Evolutionary conservation across 2,797 vertebrate species (phyloP).

Genomic region (Phalloptychus januarius): DNA sequence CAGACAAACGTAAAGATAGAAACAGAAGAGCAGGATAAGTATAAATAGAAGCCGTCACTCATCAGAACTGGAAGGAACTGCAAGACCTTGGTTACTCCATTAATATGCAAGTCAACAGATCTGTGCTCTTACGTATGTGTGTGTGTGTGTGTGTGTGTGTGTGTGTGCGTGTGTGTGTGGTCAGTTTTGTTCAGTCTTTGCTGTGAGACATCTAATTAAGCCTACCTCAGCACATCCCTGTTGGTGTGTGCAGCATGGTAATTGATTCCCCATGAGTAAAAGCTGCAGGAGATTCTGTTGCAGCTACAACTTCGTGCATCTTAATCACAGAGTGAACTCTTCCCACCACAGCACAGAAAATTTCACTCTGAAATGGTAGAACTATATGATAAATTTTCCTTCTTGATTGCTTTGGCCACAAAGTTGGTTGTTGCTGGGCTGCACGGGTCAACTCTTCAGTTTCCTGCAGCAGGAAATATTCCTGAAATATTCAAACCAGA

Average conservation of each 20-base stretch:
- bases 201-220: constrained; percentile 69
- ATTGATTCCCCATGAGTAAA: constrained; percentile 69
- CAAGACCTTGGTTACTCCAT: constrained; percentile 32
- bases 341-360: constrained; percentile 59
- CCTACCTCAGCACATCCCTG: constrained; percentile 68
- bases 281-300: constrained; percentile 39
- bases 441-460: neutral
- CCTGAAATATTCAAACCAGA: neutral
- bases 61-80: constrained; percentile 22
- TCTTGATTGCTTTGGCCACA: neutral
- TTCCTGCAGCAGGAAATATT: neutral
- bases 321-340: constrained; percentile 70
- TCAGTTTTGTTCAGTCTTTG: constrained; percentile 50
- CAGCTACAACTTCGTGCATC: constrained; percentile 14
- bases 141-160: constrained; percentile 2
- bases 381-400: neutral
- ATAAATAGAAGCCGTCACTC: constrained; percentile 10
- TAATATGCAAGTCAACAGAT: constrained; percentile 47
- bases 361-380: constrained; percentile 41
- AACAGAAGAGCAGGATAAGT: neutral
- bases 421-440: neutral
- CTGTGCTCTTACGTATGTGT: constrained; percentile 16
- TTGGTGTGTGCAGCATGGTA: constrained; percentile 51
- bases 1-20: constrained; percentile 7
- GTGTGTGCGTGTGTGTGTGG: constrained; percentile 20